Conservation (phyloP, 2,888 invertebrate genomes). For the Muscina levida region DNA sequence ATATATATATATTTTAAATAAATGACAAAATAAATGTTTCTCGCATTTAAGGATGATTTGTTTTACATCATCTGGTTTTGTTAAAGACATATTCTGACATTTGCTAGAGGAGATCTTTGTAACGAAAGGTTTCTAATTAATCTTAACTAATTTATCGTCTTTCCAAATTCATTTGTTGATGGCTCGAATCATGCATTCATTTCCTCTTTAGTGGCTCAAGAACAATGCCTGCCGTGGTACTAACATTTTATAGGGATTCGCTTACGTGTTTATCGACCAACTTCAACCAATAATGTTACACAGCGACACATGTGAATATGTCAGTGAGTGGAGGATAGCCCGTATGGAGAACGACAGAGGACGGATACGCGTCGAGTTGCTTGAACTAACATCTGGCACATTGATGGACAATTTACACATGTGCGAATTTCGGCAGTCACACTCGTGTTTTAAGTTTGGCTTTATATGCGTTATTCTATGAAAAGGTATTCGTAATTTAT, state of each 20-base stretch:
- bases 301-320: no score
- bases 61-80: no score
- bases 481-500: no score
- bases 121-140: background rate
- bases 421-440: slow-evolving; percentile 64
- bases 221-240: background rate
- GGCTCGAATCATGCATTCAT: background rate
- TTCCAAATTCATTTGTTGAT: slow-evolving; percentile 29
- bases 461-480: no score
- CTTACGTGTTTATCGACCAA: background rate
- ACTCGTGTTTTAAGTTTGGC: no score
- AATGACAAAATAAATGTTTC: no score
- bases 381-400: slow-evolving; percentile 29
- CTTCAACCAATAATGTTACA: background rate
- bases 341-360: background rate
- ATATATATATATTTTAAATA: no score
- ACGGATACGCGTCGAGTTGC: background rate
- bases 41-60: no score
- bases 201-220: background rate
- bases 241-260: background rate
- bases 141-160: slow-evolving; percentile 7
- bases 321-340: no score
- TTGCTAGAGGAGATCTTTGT: no score
- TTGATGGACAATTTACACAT: slow-evolving; percentile 61
- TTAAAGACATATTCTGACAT: no score